Conservation (phyloP, 1,140 invertebrate species). For the Drosophila nigrodunni region DNA sequence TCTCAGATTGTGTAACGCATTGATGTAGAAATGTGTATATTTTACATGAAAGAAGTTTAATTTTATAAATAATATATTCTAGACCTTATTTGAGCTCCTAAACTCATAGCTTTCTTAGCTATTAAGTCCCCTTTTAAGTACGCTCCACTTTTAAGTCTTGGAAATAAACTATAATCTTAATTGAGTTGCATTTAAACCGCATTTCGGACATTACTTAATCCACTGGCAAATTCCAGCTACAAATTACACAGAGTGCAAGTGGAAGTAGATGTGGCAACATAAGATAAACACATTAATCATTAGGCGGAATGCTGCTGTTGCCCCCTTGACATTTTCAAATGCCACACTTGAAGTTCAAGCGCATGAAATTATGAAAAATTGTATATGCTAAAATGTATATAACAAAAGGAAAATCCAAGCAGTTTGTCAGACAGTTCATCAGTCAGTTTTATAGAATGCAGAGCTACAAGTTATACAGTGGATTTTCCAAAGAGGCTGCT, state of each 20-base stretch:
- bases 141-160: too few relatives aligned
- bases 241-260: constrained; percentile 20
- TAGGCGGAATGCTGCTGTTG: neutral
- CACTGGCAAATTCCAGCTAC: constrained; percentile 21
- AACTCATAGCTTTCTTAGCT: too few relatives aligned
- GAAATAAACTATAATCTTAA: neutral
- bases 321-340: constrained; percentile 45
- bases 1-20: too few relatives aligned
- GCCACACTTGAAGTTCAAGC: constrained; percentile 43
- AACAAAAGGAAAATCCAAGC: constrained; percentile 25
- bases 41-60: too few relatives aligned
- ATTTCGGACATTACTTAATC: constrained; percentile 22
- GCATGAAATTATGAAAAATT: constrained; percentile 40
- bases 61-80: too few relatives aligned
- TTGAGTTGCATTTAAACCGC: constrained; percentile 16
- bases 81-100: too few relatives aligned
- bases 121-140: too few relatives aligned
- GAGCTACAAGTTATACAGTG: constrained; percentile 15
- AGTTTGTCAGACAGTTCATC: constrained; percentile 42
- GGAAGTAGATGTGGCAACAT: neutral
- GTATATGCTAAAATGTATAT: constrained; percentile 16
- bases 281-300: constrained; percentile 50
- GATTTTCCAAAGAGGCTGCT: neutral
- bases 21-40: too few relatives aligned
- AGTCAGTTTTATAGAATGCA: constrained; percentile 20